phyloP scores from a whole-genome alignment of 1,140 invertebrate species.

The Zaprionus ghesquierei region DNA sequence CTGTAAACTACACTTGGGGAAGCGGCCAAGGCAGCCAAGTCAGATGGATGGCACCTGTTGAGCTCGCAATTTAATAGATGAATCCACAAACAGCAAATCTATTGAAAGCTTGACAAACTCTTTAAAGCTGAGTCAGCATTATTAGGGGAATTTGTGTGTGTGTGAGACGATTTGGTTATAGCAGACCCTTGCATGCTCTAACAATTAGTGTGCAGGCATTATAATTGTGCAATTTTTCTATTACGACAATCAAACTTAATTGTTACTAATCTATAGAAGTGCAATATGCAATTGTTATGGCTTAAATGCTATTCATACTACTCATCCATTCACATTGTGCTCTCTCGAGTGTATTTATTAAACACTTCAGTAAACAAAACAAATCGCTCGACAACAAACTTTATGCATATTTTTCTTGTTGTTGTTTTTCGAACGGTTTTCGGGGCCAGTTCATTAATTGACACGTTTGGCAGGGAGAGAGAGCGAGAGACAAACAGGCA shows the following conservation, averaged over 20 bases:
- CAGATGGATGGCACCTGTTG: slow-evolving; percentile 68
- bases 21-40: slow-evolving; percentile 40
- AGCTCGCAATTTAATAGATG: slow-evolving; percentile 16
- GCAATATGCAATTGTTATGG: too few relatives aligned
- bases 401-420: slow-evolving; percentile 51
- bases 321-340: neutral
- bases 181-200: slow-evolving; percentile 12
- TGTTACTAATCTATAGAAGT: too few relatives aligned
- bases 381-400: slow-evolving; percentile 39
- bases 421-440: too few relatives aligned
- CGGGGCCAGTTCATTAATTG: slow-evolving; percentile 51
- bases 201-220: neutral
- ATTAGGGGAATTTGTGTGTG: slow-evolving; percentile 4
- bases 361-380: slow-evolving; percentile 40
- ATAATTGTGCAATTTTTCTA: neutral
- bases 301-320: too few relatives aligned
- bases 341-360: slow-evolving; percentile 28
- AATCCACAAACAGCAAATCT: slow-evolving; percentile 1
- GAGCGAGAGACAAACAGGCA: neutral
- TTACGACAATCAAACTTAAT: too few relatives aligned
- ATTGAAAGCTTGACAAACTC: slow-evolving; percentile 24
- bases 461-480: slow-evolving; percentile 42
- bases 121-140: slow-evolving; percentile 49
- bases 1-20: neutral
- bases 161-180: neutral